Evolutionary conservation across 2,113 vertebrate genomes (phyloP).

Genomic region (Eulacestoma nigropectus): DNA sequence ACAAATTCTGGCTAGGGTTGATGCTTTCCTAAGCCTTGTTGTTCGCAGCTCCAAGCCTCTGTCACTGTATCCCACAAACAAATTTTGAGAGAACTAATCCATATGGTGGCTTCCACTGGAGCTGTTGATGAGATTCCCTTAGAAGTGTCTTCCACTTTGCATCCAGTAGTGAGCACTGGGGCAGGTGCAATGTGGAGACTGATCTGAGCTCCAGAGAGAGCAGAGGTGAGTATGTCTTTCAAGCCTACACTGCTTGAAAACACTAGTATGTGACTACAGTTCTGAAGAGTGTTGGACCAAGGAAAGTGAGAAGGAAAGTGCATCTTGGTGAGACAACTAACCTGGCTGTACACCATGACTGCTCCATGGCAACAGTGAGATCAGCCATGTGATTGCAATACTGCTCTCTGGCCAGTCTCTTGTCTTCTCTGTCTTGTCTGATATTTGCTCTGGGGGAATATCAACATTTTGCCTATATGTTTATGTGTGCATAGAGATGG

Average conservation of each 20-base stretch:
- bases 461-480: background rate
- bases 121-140: background rate
- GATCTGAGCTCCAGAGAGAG: background rate
- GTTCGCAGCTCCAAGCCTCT: background rate
- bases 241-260: background rate
- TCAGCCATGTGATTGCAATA: fast-evolving
- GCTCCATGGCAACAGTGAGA: background rate
- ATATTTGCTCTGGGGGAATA: background rate
- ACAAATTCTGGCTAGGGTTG: background rate
- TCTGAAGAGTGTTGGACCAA: background rate
- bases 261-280: background rate
- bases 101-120: background rate
- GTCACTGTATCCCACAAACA: background rate
- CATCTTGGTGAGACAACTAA: background rate
- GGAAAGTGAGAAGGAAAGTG: background rate
- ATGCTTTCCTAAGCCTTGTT: background rate
- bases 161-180: background rate
- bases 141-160: background rate
- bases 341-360: background rate
- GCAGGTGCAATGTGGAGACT: background rate
- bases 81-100: background rate
- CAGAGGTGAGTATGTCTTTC: background rate
- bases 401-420: background rate
- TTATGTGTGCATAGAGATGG: background rate
- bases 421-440: background rate